Base-by-base conservation (phyloP, 2,797 vertebrate genomes). In the Ptychobarbus kaznakovi region DNA sequence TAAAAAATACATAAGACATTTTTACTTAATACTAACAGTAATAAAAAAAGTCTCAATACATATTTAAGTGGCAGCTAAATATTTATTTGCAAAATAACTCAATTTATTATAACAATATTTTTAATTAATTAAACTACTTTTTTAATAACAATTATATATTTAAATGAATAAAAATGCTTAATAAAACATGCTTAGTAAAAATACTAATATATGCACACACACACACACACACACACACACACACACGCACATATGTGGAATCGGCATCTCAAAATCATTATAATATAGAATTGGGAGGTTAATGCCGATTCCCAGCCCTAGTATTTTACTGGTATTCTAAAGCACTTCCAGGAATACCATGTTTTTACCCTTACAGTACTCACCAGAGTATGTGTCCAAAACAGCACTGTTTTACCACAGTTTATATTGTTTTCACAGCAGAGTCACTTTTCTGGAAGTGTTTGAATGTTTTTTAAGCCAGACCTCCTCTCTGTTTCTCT, bases 401-500 rank as follows among this genome's bases (percentile, higher is more conserved):
- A 53, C 46, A 18, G 25, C 53, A 40, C 15, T n/a, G 56, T 9
- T 66, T 18, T 66, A 16, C 32, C 7, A 18, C 4, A 53, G 46
- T 56, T 22, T 3, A 38, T n/a, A 42, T 28, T 53, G 28, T 25
- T 35, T 66, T 80, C 61, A 22, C 25, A 80, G 28, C 18, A 28
- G 13, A 42, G 13, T 38, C 3, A 42, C 6, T 11, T 28, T 35
- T 80, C 25, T 49, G 25, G 51, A 79, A 49, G 72, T 28, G 13
- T 40, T 9, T 81, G 49, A 44, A 32, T 61, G 12, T 32, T 22
- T 82, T 22, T 53, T 73, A 58, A 86, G 76, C 83, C 86, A 5
- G 2, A 87, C 76, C 76, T 88, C 38, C 53, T 53, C 51, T 53
- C 69, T 76, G 25, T 73, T 25, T 49, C 16, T 49, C 70, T 78